Evolutionary conservation across 2,797 vertebrate species (phyloP).

Genomic region (Fundulus diaphanus): DNA sequence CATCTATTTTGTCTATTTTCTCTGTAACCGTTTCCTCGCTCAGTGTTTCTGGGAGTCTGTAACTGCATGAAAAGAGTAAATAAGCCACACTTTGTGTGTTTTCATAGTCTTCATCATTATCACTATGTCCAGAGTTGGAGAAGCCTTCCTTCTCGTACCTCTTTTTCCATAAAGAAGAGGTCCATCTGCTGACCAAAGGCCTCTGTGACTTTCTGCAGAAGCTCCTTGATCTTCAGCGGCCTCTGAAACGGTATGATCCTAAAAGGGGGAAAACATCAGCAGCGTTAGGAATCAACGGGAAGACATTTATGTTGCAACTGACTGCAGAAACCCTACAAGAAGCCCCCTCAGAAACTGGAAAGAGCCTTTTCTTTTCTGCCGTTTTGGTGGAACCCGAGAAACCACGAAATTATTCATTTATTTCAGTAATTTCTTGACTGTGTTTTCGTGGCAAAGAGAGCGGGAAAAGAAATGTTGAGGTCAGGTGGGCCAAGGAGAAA

Average conservation of each 20-base stretch:
- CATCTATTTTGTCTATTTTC: neutral
- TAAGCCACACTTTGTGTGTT: no score
- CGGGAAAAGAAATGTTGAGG: conserved; percentile 46
- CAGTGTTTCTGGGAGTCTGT: neutral
- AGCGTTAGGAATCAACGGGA: conserved; percentile 43
- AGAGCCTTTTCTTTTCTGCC: neutral
- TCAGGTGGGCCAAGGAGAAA: conserved; percentile 55
- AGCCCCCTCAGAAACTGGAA: neutral
- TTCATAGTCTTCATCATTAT: neutral
- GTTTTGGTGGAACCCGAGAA: conserved; percentile 10
- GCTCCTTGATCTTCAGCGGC: conserved; percentile 89
- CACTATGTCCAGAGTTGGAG: neutral
- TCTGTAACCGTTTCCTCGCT: no score
- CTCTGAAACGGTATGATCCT: conserved; percentile 93
- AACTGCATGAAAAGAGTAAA: no score
- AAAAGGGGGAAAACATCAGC: conserved; percentile 26
- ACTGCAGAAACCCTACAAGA: neutral
- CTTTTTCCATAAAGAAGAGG: conserved; percentile 88
- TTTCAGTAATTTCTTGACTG: conserved; percentile 2
- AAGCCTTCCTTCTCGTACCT: conserved; percentile 73
- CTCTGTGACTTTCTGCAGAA: conserved; percentile 91
- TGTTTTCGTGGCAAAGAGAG: conserved; percentile 41
- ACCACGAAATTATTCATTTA: conserved; percentile 1
- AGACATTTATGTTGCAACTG: conserved; percentile 25
- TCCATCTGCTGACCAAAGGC: conserved; percentile 94